Conservation (phyloP, 1,140 invertebrate genomes). For the Notospermus geniculatus region DNA sequence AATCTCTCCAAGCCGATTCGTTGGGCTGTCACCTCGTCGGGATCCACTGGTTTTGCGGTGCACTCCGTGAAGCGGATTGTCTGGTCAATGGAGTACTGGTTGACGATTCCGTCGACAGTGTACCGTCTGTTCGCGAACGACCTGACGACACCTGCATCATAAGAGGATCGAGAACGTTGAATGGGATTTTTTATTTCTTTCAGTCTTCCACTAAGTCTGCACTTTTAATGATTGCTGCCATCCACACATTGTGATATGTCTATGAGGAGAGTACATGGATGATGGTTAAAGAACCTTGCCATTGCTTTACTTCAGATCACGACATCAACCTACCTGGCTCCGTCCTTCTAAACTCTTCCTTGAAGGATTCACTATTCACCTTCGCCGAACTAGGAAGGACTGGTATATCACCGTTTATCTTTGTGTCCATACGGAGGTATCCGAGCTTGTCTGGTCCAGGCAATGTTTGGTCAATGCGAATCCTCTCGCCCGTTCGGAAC, state of each 20-base stretch:
- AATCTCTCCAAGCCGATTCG: constrained; percentile 73
- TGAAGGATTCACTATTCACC: constrained; percentile 74
- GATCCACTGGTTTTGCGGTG: constrained; percentile 10
- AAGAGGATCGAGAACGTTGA: no score
- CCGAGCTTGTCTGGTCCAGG: constrained; percentile 87
- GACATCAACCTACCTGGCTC: constrained; percentile 64
- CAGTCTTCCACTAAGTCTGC: no score
- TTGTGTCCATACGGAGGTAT: constrained; percentile 71
- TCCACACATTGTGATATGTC: no score
- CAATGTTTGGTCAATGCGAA: constrained; percentile 76
- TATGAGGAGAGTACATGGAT: no score
- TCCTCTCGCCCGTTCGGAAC: constrained; percentile 66
- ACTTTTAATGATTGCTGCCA: no score
- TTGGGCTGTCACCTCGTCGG: constrained; percentile 49
- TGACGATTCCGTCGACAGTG: constrained; percentile 55
- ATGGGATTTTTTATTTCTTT: no score
- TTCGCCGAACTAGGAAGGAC: constrained; percentile 62
- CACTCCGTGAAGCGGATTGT: constrained; percentile 61
- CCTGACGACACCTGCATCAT: constrained; percentile 57
- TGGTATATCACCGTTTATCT: constrained; percentile 77
- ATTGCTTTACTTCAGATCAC: no score
- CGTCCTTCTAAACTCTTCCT: constrained; percentile 76
- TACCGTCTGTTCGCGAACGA: constrained; percentile 56
- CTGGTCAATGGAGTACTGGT: constrained; percentile 60
- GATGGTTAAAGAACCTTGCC: no score